Percentiles rank a stretch among this genome's conserved stretches.
Conservation (phyloP, 2,888 invertebrate species). For the Apocheima hispidaria region DNA sequence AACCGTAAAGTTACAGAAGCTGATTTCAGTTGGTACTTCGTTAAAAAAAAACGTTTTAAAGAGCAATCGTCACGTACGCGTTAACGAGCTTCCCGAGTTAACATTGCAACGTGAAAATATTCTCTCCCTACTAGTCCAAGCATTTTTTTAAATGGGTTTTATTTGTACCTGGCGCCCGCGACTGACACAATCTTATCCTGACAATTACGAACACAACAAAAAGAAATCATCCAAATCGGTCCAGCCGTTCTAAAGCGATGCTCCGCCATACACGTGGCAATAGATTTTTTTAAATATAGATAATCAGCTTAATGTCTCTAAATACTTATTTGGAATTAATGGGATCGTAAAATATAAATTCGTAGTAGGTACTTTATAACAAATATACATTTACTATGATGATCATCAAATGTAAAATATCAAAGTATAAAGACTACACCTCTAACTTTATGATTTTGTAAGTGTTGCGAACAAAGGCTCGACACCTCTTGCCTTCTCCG, state of each 20-base stretch:
- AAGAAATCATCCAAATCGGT: too few species aligned
- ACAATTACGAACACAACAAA: too few species aligned
- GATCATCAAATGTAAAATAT: background rate
- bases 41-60: conserved; percentile 71
- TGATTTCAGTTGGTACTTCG: conserved; percentile 72
- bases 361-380: too few species aligned
- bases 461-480: conserved; percentile 53
- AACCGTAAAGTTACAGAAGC: conserved; percentile 49
- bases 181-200: too few species aligned
- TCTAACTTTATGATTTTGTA: conserved; percentile 18
- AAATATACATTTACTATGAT: background rate
- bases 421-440: background rate
- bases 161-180: too few species aligned
- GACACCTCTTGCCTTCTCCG: conserved; percentile 65
- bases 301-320: background rate
- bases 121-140: conserved; percentile 50
- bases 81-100: conserved; percentile 83
- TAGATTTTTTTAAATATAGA: too few species aligned
- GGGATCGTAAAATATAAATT: too few species aligned
- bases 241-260: too few species aligned
- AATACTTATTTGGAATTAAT: background rate
- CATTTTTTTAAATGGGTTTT: conserved; percentile 25
- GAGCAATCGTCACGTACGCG: conserved; percentile 80
- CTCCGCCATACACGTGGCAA: too few species aligned
- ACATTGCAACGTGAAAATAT: conserved; percentile 83